These are phyloP conservation scores for Centruroides sculpturatus DNA, from an alignment of 1,140 invertebrate genomes.

Conservation along the genomic window DNA sequence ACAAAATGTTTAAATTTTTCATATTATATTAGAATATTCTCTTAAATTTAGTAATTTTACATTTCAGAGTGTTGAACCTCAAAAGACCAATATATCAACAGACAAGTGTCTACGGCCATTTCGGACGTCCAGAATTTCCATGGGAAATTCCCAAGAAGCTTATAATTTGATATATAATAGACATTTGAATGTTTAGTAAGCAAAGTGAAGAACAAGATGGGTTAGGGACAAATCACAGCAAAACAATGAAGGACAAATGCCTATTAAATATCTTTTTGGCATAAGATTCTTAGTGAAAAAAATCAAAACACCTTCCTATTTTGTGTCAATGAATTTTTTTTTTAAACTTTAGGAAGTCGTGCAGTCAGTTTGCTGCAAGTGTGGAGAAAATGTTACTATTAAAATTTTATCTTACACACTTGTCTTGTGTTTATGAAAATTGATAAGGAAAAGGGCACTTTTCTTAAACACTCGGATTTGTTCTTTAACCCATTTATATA, in stretches of 20 bases:
- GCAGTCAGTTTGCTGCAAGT: conserved; percentile 29
- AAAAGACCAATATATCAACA: conserved; percentile 92
- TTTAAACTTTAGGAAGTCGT: too few relatives aligned
- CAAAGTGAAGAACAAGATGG: too few relatives aligned
- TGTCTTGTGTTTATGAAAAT: conserved; percentile 41
- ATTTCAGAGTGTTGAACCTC: conserved; percentile 72
- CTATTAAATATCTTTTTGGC: too few relatives aligned
- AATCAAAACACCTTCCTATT: too few relatives aligned
- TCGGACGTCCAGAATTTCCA: conserved; percentile 86
- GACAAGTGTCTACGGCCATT: conserved; percentile 96
- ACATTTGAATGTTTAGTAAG: too few relatives aligned
- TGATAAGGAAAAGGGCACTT: conserved; percentile 38
- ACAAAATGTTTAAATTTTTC: too few relatives aligned
- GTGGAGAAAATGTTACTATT: conserved; percentile 17
- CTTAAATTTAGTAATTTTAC: too few relatives aligned
- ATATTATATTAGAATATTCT: too few relatives aligned
- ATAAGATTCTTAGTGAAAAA: too few relatives aligned
- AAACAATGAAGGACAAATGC: too few relatives aligned
- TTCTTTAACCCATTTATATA: not conserved
- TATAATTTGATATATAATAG: not conserved
- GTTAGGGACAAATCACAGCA: too few relatives aligned
- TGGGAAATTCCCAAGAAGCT: conserved; percentile 92
- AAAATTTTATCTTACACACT: conserved; percentile 25
- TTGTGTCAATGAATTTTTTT: too few relatives aligned
- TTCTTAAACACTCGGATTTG: conserved; percentile 38